A percentile compares a stretch with the other conserved stretches of the same genome.
Evolutionary conservation across 2,888 invertebrate genomes (phyloP).

Genomic region (Limenitis arthemis): DNA sequence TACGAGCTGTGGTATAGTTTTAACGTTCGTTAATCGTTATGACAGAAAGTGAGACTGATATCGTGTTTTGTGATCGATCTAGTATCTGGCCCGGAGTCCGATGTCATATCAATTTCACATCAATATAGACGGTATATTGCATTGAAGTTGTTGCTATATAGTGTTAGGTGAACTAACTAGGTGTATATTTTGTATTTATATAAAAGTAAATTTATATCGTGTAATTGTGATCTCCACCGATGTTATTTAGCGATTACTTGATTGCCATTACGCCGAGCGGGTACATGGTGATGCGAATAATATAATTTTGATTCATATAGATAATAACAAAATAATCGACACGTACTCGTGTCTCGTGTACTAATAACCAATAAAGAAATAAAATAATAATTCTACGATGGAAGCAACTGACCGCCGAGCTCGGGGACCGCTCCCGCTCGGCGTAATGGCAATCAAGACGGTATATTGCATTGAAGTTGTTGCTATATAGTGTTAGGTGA

Average conservation of each 20-base stretch:
- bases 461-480: constrained; percentile 68
- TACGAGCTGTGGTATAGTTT: constrained; percentile 56
- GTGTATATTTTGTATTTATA: constrained; percentile 70
- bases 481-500: constrained; percentile 54
- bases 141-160: constrained; percentile 60
- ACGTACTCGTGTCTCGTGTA: constrained; percentile 50
- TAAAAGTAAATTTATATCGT: constrained; percentile 55
- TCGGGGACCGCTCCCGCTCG: constrained; percentile 44
- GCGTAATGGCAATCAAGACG: constrained; percentile 63
- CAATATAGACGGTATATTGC: constrained; percentile 66
- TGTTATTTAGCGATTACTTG: constrained; percentile 67
- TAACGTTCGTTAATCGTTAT: constrained; percentile 63
- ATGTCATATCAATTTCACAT: constrained; percentile 57
- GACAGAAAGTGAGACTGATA: constrained; percentile 72
- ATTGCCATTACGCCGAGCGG: constrained; percentile 67
- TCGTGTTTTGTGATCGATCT: constrained; percentile 56
- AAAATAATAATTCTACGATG: constrained; percentile 56
- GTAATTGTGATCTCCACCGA: constrained; percentile 73
- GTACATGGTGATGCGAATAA: too few relatives aligned
- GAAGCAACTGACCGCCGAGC: constrained; percentile 61
- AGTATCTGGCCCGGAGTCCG: constrained; percentile 20
- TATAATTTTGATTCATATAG: constrained; percentile 49
- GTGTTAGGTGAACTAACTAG: constrained; percentile 58
- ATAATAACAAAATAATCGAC: constrained; percentile 46
- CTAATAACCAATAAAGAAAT: constrained; percentile 51